Evolutionary conservation across 2,113 vertebrate species (phyloP), one percentile per base, ranked within the genome.

Genomic region (Cynoglossus semilaevis): DNA sequence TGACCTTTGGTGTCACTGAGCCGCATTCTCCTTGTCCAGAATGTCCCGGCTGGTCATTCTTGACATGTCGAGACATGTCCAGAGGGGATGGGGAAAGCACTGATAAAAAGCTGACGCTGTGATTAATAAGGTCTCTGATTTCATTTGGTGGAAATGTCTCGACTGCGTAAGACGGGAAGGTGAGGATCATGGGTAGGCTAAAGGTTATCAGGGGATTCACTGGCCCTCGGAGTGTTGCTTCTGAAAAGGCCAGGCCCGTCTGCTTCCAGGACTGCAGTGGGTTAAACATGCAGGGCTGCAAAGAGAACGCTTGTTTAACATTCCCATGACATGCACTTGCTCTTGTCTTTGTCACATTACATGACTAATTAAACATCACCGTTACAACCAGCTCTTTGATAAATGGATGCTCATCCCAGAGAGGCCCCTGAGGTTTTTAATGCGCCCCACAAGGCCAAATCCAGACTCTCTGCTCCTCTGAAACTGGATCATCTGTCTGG

Each of bases 101-200:
- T 47, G 78, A 80, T 82, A 77, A 81, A 87, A 84, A 80, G 63
- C 79, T 81, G 79, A 88, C 85, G 15, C 19, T 19, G 36, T 87
- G 88, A 90, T 88, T 86, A 87, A 89, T 90, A 80, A 60, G 68
- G 19, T 81, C 74, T 90, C 77, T 5, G 18, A 59, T 88, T 85
- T 86, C 82, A 60, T 58, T 35, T 9, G 70, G 76, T 57, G 65
- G 81, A 71, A 8, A 15, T 67, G 64, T 74, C 46, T 54, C 29
- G 12, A 36, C 58, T 34, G 64, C 9, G 56, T 34, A 37, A 53
- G 36, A 65, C 34, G 22, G 41, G 52, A 52, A 46, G 51, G 42
- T 1, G 4, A 17, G 63, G 70, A 72, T 38, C n/a, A 42, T 13
- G 43, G 43, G 36, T 9, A 9, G 52, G 46, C 12, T 40, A 77